Evolutionary conservation across 2,888 invertebrate species (phyloP), one percentile per base, ranked within the genome.

Genomic region (Stegana nigrithorax): DNA sequence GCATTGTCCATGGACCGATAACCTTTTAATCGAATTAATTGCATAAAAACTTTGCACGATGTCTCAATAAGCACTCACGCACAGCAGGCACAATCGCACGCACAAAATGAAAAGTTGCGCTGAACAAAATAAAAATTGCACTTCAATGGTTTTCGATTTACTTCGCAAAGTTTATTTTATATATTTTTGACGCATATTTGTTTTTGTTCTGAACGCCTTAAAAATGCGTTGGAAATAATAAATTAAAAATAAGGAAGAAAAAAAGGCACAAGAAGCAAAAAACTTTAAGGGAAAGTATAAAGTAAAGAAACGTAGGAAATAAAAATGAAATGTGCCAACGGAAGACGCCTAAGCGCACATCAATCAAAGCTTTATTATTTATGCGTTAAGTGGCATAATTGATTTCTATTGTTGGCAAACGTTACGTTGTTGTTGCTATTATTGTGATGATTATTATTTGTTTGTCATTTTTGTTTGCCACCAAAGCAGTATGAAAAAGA

Each of bases 21-120:
- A 61, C 66, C 67, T 60, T 71, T 73, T 75, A 73, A 75, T 73
- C 76, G 68, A 75, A 69, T 73, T 73, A 73, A 75, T 75, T 75
- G 72, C 68, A 68, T 62, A 70, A 64, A 17, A 67, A 68, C 68
- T 68, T 63, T 25, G 39, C 60, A 42, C 60, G 53, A 67, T 68
- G 60, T 64, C 64, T 69, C 44, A 62, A 66, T 64, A 42, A n/a
- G n/a, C n/a, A n/a, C n/a, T n/a, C n/a, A n/a, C 7, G 7, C 50
- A 5, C n/a, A 39, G n/a, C 26, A 3, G 23, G 4, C 8, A 4
- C 8, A 7, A 17, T 47, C n/a, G 4, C 4, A 23, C 12, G 8
- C 0, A 21, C 17, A 45, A 51, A 25, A 4, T 29, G 32, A 23
- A 29, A 53, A 53, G 32, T 29, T 27, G 14, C 7, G 55, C 19